phyloP scores from a whole-genome alignment of 2,113 vertebrate species.

The Astatoreochromis straeleni region DNA sequence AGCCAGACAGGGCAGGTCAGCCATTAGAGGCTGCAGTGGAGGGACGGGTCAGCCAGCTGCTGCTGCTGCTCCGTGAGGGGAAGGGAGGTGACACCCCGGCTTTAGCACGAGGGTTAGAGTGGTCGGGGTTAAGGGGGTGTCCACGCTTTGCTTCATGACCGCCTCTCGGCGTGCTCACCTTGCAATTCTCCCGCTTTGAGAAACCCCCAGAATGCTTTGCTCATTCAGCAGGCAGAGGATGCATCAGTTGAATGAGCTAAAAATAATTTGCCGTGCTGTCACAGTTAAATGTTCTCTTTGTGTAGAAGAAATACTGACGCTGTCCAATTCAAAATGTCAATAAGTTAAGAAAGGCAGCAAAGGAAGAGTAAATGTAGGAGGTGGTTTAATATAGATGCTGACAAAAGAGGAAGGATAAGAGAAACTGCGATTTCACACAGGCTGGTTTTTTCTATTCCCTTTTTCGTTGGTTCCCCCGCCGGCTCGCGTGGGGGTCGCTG shows the following conservation, averaged over 20 bases:
- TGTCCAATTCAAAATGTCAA: neutral
- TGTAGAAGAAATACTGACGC: neutral
- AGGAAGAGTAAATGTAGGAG: conserved; percentile 21
- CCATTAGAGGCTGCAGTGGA: conserved; percentile 75
- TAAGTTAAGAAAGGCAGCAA: neutral
- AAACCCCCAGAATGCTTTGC: neutral
- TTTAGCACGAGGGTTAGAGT: neutral
- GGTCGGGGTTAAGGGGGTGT: conserved; percentile 47
- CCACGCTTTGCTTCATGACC: conserved; percentile 66
- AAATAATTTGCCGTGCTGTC: neutral
- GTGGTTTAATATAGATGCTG: conserved; percentile 21
- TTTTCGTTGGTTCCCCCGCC: conserved; percentile 3
- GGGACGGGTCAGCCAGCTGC: conserved; percentile 87
- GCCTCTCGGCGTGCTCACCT: conserved; percentile 50
- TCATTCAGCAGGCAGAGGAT: neutral
- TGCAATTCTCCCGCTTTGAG: neutral
- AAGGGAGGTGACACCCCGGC: conserved; percentile 29
- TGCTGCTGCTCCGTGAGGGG: neutral
- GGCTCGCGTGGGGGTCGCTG: conserved; percentile 21
- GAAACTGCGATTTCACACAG: conserved; percentile 47
- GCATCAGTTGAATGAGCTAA: neutral
- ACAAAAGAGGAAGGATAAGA: conserved; percentile 52
- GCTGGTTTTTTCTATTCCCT: conserved; percentile 32
- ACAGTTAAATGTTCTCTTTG: neutral
- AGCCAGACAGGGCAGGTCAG: conserved; percentile 86